Conservation (phyloP, 2,888 invertebrate species). For the Drosophila vallismaia region DNA sequence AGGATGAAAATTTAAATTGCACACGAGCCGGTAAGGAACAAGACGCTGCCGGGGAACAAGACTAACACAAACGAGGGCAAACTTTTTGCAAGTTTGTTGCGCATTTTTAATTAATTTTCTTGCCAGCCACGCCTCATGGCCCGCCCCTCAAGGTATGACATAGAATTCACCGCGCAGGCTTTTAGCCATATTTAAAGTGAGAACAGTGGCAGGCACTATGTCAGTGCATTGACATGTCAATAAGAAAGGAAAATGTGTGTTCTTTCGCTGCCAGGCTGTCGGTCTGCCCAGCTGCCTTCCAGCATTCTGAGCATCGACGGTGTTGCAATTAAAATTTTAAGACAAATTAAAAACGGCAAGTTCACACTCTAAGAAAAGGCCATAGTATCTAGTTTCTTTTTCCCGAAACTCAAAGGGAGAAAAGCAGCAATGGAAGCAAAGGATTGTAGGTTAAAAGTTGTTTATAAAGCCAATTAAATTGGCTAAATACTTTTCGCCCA, state of each 20-base stretch:
- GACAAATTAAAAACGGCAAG: slow-evolving; percentile 71
- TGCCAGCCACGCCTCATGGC: slow-evolving; percentile 11
- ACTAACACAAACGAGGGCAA: slow-evolving; percentile 29
- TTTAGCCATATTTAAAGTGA: slow-evolving; percentile 54
- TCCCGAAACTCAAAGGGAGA: background rate
- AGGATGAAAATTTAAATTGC: slow-evolving; percentile 43
- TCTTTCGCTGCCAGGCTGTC: background rate
- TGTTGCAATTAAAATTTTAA: slow-evolving; percentile 74
- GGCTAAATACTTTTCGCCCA: background rate
- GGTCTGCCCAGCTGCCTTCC: slow-evolving; percentile 31
- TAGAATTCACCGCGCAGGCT: slow-evolving; percentile 35
- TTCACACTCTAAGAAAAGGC: background rate
- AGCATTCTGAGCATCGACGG: slow-evolving; percentile 31
- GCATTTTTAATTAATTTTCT: slow-evolving; percentile 58
- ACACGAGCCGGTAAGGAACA: slow-evolving; percentile 30
- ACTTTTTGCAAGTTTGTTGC: slow-evolving; percentile 44
- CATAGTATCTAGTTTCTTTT: background rate
- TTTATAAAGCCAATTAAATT: background rate
- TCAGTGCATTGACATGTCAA: slow-evolving; percentile 65
- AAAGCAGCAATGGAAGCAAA: too few relatives aligned
- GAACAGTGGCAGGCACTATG: slow-evolving; percentile 1
- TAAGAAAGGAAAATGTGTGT: slow-evolving; percentile 64
- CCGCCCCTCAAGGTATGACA: slow-evolving; percentile 34
- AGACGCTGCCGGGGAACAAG: slow-evolving; percentile 13
- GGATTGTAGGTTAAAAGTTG: too few relatives aligned